Evolutionary conservation across 2,888 invertebrate genomes (phyloP).

Genomic region (Maniola hyperantus): DNA sequence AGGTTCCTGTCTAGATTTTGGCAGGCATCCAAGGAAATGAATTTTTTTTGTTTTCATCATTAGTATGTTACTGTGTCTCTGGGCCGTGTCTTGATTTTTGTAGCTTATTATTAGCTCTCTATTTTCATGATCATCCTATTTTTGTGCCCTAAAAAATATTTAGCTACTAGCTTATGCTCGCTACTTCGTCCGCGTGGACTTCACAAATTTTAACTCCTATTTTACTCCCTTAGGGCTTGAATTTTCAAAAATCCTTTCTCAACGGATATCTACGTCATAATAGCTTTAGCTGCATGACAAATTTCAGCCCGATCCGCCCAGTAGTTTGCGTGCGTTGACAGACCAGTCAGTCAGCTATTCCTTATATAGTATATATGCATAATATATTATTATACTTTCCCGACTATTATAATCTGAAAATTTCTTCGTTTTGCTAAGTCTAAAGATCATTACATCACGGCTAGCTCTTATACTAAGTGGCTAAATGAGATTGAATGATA

Average conservation of each 20-base stretch:
- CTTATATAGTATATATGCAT: too few species aligned
- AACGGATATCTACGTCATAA: too few species aligned
- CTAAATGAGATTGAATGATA: slow-evolving; percentile 35
- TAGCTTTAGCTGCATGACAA: too few species aligned
- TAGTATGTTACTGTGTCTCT: slow-evolving; percentile 41
- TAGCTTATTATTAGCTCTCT: slow-evolving; percentile 6
- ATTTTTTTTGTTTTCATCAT: slow-evolving; percentile 37
- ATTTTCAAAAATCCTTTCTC: too few species aligned
- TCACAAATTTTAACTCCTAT: too few species aligned
- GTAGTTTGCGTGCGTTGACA: too few species aligned
- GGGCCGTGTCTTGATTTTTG: slow-evolving; percentile 21
- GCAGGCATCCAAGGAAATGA: slow-evolving; percentile 38
- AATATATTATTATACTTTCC: background rate
- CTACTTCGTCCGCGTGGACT: too few species aligned
- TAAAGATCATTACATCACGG: slow-evolving; percentile 7
- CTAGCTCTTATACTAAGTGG: slow-evolving; percentile 4
- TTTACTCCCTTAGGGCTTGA: too few species aligned
- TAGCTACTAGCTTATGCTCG: too few species aligned
- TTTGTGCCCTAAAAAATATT: slow-evolving; percentile 2
- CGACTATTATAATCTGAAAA: background rate
- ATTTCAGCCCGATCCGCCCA: too few species aligned
- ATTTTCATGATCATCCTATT: slow-evolving; percentile 9
- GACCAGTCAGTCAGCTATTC: too few species aligned
- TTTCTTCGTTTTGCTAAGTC: background rate
- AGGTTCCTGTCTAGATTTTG: slow-evolving; percentile 41